Evolutionary conservation across 2,113 vertebrate genomes (phyloP), one percentile per base, ranked within the genome.

Genomic region (Poeciliopsis turrubarensis): DNA sequence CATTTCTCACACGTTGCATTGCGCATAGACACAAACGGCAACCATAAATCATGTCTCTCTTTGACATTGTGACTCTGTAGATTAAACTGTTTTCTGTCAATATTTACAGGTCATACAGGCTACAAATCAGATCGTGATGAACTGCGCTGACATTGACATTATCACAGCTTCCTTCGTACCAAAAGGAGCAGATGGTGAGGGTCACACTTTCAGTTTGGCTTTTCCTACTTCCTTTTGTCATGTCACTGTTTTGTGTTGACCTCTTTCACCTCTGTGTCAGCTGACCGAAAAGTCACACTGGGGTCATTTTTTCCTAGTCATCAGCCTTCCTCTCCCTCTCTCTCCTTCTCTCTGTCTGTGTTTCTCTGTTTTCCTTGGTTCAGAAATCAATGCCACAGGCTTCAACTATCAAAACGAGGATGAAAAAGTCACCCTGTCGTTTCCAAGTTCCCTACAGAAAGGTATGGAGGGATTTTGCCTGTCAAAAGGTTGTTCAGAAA

Each of bases 361-460:
- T 37, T 37, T 37, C 10, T 57, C 51, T 57, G 51, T 57, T 57
- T 60, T 60, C 26, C 65, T 54, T 80, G 19, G 5, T 85, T 74
- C 86, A 99, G 98, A 99, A 95, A 96, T 99, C 78, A 97, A 96
- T 3, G 98, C 98, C 39, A 98, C 98, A 17, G 98, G 98, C 79
- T 99, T 99, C 95, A 99, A 99, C 92, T 99, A 99, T 86, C 97
- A 99, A 54, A 99, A 99, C 0, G 97, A 99, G 92, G 98, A 99
- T 84, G 98, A 99, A 77, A 99, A 99, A 92, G 98, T 99, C 81
- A 98, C 98, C n/a, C 92, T 99, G 81, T 99, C 97, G 37, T 99
- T 99, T 86, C 97, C 97, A 77, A 97, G 96, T 61, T 94, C 93
- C 70, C 95, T 99, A 80, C 97, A 97, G 91, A 96, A 96, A 95